These are phyloP conservation scores for Stegodyphus dumicola DNA, from an alignment of 1,140 invertebrate species.

Conservation along the genomic window DNA sequence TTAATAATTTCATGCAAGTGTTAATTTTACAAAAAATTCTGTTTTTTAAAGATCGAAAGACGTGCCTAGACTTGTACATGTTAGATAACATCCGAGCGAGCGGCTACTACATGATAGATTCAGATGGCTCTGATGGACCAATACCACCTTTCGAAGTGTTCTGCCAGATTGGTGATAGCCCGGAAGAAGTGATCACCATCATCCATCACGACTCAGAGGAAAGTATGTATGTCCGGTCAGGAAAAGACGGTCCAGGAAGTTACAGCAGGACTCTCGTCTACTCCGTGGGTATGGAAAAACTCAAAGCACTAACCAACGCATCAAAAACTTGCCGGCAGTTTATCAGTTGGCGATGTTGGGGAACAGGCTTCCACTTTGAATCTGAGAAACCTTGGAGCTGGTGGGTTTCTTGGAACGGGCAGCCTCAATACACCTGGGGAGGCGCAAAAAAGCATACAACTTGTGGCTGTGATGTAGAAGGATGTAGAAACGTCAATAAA, in stretches of 20 bases:
- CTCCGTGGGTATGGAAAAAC: conserved; percentile 54
- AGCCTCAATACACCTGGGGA: conserved; percentile 62
- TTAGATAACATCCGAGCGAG: conserved; percentile 53
- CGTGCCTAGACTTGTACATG: conserved; percentile 62
- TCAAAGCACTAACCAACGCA: conserved; percentile 59
- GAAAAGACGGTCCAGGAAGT: conserved; percentile 53
- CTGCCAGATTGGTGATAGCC: conserved; percentile 46
- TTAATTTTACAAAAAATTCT: too few relatives aligned
- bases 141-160: conserved; percentile 62
- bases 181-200: conserved; percentile 57
- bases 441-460: conserved; percentile 30
- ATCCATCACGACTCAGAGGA: conserved; percentile 64
- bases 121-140: conserved; percentile 59
- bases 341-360: conserved; percentile 62
- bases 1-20: too few relatives aligned
- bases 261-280: conserved; percentile 62
- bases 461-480: conserved; percentile 58
- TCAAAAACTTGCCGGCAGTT: conserved; percentile 62
- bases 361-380: conserved; percentile 63
- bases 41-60: conserved; percentile 14
- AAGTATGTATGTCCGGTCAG: conserved; percentile 60
- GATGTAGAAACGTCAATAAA: conserved; percentile 19
- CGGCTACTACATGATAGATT: conserved; percentile 63
- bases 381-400: conserved; percentile 58
- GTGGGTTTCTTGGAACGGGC: conserved; percentile 61